Evolutionary conservation across 2,113 vertebrate species (phyloP).

Genomic region (Centrocercus urophasianus): DNA sequence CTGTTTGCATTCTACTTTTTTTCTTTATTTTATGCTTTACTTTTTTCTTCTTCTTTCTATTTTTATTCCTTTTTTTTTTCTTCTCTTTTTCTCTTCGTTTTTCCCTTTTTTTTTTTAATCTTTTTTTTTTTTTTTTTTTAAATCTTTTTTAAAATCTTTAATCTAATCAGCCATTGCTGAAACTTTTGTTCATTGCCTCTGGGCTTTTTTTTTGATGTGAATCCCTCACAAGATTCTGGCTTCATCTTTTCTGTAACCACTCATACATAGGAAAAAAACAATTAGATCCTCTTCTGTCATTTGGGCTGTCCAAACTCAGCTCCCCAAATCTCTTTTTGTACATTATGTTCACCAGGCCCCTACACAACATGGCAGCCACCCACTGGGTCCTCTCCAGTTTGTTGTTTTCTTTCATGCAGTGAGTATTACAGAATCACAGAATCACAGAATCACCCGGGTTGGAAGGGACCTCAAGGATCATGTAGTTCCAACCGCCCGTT

Average conservation of each 20-base stretch:
- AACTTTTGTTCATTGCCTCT: neutral
- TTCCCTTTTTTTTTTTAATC: neutral
- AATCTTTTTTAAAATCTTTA: neutral
- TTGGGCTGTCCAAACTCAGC: neutral
- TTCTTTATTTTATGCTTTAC: neutral
- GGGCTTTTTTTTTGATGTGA: neutral
- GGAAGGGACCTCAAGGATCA: too few species aligned
- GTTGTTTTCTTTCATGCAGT: neutral
- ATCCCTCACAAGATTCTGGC: neutral
- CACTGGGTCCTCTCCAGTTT: neutral
- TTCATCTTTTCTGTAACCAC: neutral
- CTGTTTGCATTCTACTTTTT: neutral
- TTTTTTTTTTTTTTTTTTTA: neutral
- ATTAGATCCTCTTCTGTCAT: neutral
- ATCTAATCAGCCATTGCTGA: neutral
- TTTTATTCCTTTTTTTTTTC: neutral
- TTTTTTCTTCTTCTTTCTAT: neutral
- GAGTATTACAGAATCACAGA: too few species aligned
- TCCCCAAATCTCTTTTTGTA: neutral
- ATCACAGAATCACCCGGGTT: too few species aligned
- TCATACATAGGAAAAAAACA: neutral
- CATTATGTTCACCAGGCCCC: too few species aligned
- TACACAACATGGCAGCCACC: neutral
- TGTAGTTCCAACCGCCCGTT: too few species aligned
- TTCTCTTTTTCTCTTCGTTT: neutral